Evolutionary conservation across 2,797 vertebrate species (phyloP).

Genomic region (Acanthurus lineatus): DNA sequence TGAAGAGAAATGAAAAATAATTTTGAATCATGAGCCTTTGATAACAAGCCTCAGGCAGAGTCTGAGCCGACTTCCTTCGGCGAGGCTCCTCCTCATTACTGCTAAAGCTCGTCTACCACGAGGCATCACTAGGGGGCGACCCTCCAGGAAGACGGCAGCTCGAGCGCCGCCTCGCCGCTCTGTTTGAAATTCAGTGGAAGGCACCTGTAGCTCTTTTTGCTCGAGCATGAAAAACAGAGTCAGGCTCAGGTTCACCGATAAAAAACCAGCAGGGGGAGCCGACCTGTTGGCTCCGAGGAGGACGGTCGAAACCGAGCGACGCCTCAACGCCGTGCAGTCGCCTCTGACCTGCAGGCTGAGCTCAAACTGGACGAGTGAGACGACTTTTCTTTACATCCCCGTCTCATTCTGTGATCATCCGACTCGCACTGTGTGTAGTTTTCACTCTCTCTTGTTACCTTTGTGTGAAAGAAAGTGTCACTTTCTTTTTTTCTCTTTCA

Average conservation of each 20-base stretch:
- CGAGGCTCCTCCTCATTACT: conserved; percentile 34
- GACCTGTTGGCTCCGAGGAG: background rate
- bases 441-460: background rate
- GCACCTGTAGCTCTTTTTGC: conserved; percentile 1
- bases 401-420: background rate
- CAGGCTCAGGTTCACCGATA: background rate
- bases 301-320: background rate
- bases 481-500: fast-evolving
- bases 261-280: background rate
- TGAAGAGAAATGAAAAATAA: conserved; percentile 29
- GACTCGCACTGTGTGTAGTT: background rate
- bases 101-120: conserved; percentile 25
- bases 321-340: background rate
- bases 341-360: conserved; percentile 22
- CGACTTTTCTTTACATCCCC: background rate
- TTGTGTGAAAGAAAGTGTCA: background rate
- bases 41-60: conserved; percentile 48
- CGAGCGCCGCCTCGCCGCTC: background rate
- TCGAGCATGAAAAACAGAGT: background rate
- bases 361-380: background rate
- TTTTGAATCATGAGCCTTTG: conserved; percentile 33
- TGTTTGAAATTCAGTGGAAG: conserved; percentile 9
- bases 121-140: conserved; percentile 52
- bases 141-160: background rate
- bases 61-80: conserved; percentile 26